These are phyloP conservation scores for Alethe diademata DNA, from an alignment of 2,113 vertebrate genomes.

Conservation along the genomic window DNA sequence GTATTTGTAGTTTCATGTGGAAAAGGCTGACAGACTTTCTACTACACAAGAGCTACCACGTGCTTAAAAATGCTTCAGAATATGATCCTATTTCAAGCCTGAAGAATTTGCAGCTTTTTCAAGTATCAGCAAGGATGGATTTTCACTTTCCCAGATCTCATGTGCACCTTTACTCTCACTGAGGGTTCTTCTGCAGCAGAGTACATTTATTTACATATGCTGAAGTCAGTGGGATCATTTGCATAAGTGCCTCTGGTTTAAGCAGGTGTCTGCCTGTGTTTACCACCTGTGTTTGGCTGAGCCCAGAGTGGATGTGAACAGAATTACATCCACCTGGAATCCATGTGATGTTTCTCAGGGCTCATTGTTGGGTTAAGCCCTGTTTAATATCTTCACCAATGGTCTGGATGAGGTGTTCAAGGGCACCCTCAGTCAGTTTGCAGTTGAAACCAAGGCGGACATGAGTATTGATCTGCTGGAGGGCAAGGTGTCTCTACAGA, in stretches of 20 bases:
- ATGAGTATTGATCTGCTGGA: neutral
- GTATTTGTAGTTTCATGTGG: neutral
- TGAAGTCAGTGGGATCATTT: neutral
- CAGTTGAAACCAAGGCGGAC: neutral
- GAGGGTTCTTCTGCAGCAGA: neutral
- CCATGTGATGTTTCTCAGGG: neutral
- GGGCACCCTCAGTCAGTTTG: neutral
- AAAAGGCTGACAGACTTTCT: neutral
- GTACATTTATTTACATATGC: neutral
- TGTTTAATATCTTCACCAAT: neutral
- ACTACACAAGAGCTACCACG: neutral
- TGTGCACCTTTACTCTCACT: neutral
- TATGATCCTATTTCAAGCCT: neutral
- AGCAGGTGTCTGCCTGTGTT: neutral
- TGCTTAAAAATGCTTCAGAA: neutral
- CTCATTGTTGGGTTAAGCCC: neutral
- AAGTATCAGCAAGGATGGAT: neutral
- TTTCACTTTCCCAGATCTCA: neutral
- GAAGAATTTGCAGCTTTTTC: neutral
- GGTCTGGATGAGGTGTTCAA: neutral
- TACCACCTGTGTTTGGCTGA: neutral
- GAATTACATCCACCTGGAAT: neutral
- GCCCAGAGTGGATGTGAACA: rapidly evolving
- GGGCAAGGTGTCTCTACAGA: neutral
- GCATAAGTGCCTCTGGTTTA: neutral